Evolutionary conservation across 2,113 vertebrate species (phyloP), one percentile per base, ranked within the genome.

Genomic region (Sinocyclocheilus grahami): DNA sequence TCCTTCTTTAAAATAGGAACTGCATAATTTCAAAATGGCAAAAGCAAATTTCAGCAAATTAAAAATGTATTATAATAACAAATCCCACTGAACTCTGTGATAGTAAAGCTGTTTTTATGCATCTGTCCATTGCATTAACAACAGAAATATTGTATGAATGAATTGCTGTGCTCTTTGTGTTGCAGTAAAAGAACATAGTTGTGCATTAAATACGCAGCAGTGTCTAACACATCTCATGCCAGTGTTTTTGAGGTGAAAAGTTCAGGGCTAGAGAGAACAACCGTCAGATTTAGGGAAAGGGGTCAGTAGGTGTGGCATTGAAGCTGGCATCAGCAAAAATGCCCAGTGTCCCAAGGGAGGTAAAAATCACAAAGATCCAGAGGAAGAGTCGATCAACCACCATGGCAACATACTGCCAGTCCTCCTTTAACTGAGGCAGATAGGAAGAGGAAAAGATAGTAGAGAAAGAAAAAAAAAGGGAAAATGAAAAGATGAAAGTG

Each of bases 371-470:
- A 2, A 96, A 96, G 88, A 95, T 92, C 94, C 93, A 94, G 85
- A 96, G 93, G 86, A 96, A 96, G 89, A 96, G 94, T 27, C 95
- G 93, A 84, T 96, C 95, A 63, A 95, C 95, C 1, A 96, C 95
- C 95, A 96, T 96, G 58, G 95, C 95, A 9, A 96, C 95, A 8
- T 94, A 96, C 93, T 96, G 95, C 95, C 95, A 96, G 90, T 96
- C 95, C 89, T 96, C 94, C 84, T 90, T 96, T 82, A 95, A 89
- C 95, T 96, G 90, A 12, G 48, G 1, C n/a, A 42, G 67, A 80
- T 0, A 58, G 24, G 80, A 37, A 39, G 20, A 82, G 53, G 58
- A 18, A 24, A 8, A 5, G 39, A 63, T 14, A 16, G 8, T 37
- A 37, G 33, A 37, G 14, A 5, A 53, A 30, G 30, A 37, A 37